Evolutionary conservation across 2,888 invertebrate species (phyloP).

Genomic region (Drosophila multiciliata): DNA sequence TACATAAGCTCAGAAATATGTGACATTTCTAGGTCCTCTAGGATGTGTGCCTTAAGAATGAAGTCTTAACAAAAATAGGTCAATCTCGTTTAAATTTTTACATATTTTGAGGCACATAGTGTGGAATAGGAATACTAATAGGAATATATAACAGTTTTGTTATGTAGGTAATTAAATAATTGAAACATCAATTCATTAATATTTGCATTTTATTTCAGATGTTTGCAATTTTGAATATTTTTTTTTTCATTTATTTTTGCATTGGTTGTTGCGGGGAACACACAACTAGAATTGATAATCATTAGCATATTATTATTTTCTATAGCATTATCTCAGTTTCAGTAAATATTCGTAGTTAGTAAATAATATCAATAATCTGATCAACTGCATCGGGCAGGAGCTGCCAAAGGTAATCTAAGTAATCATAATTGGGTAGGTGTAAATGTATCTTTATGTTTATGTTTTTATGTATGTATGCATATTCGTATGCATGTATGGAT

Average conservation of each 20-base stretch:
- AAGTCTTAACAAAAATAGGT: too few relatives aligned
- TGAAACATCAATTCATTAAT: constrained; percentile 4
- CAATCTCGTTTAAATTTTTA: too few relatives aligned
- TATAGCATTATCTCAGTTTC: constrained; percentile 28
- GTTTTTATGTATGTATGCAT: constrained; percentile 11
- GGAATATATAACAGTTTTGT: too few relatives aligned
- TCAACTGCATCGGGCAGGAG: constrained; percentile 30
- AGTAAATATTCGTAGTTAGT: constrained; percentile 29
- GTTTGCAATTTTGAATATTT: constrained; percentile 28
- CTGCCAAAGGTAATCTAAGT: constrained; percentile 37
- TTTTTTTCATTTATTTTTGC: constrained; percentile 24
- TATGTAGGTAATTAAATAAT: neutral
- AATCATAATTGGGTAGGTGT: constrained; percentile 27
- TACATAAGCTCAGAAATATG: too few relatives aligned
- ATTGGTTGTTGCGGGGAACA: constrained; percentile 47
- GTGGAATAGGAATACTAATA: too few relatives aligned
- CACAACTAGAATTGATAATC: constrained; percentile 67
- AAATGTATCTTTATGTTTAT: constrained; percentile 10
- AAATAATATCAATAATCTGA: constrained; percentile 36
- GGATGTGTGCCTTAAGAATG: too few relatives aligned
- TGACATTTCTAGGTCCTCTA: too few relatives aligned
- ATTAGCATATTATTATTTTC: constrained; percentile 50
- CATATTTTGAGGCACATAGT: too few relatives aligned
- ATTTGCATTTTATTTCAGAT: constrained; percentile 42
- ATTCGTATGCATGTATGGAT: constrained; percentile 26